Percentiles rank a stretch among this genome's conserved stretches.
Conservation (phyloP, 2,797 vertebrate genomes). For the Okamejei kenojei region DNA sequence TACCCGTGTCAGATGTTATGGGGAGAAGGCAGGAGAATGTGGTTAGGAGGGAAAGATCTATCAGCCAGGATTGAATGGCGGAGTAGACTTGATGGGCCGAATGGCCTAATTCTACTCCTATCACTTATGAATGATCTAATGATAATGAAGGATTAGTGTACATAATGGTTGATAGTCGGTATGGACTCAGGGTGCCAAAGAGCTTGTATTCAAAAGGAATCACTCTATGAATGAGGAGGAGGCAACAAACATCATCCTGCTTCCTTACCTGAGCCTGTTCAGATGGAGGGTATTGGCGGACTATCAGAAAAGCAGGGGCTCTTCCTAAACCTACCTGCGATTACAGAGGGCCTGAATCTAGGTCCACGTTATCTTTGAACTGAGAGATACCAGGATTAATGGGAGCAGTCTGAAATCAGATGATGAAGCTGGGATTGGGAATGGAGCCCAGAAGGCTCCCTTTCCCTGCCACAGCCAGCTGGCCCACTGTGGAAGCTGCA, state of each 20-base stretch:
- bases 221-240: background rate
- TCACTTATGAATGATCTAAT: too few relatives aligned
- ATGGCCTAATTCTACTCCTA: too few relatives aligned
- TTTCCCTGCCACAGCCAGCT: background rate
- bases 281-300: background rate
- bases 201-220: too few relatives aligned
- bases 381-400: background rate
- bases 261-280: background rate
- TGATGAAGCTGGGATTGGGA: background rate
- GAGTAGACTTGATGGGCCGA: too few relatives aligned
- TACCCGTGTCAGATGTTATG: too few relatives aligned
- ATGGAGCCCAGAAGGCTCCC: background rate
- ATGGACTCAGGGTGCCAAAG: too few relatives aligned
- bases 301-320: background rate
- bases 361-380: background rate
- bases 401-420: background rate
- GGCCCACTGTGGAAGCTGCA: background rate
- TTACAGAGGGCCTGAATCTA: background rate
- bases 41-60: too few relatives aligned
- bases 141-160: too few relatives aligned
- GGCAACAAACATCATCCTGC: background rate
- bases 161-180: too few relatives aligned
- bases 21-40: too few relatives aligned
- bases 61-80: too few relatives aligned
- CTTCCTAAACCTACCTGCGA: background rate